Conservation (phyloP, 2,797 vertebrate genomes). For the Parauchenoglanis ngamensis region DNA sequence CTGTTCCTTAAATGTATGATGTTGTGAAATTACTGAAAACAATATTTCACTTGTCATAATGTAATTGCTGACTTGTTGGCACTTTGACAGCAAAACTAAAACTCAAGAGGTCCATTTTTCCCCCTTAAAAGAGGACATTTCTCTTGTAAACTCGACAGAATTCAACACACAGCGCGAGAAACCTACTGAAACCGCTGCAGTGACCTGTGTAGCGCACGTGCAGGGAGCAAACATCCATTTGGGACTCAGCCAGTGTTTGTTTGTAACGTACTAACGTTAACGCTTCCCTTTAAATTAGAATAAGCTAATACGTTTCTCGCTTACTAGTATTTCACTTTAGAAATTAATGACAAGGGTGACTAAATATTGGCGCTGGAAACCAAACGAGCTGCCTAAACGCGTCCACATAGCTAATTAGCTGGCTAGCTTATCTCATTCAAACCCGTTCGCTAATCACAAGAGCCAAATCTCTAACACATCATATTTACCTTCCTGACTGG, state of each 20-base stretch:
- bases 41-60: background rate
- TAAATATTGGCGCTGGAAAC: background rate
- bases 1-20: background rate
- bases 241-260: background rate
- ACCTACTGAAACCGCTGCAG: too few relatives aligned
- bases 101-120: background rate
- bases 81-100: background rate
- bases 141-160: background rate
- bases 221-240: background rate
- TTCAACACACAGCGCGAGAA: background rate
- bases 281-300: background rate
- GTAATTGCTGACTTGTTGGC: background rate
- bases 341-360: too few relatives aligned
- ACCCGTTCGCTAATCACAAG: background rate
- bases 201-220: background rate
- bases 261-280: too few relatives aligned
- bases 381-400: background rate
- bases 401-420: background rate
- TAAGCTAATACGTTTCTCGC: background rate
- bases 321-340: background rate
- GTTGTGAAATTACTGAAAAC: background rate
- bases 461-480: background rate
- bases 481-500: background rate
- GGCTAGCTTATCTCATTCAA: slow-evolving; percentile 5
- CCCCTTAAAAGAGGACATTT: background rate